Evolutionary conservation across 2,113 vertebrate genomes (phyloP), one percentile per base, ranked within the genome.

Genomic region (Otocyon megalotis): DNA sequence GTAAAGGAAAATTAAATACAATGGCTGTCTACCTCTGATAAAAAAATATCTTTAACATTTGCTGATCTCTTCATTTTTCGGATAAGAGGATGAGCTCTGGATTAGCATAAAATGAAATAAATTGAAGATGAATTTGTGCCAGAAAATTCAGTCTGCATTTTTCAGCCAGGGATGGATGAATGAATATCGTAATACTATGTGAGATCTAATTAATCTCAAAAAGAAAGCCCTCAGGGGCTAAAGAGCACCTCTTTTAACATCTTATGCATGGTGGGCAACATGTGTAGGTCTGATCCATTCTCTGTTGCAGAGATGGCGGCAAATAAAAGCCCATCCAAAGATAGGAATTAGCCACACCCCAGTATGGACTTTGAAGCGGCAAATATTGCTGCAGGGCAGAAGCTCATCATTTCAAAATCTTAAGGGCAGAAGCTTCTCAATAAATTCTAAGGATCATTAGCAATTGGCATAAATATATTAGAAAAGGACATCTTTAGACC

Each of bases 1-100:
- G 2, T 96, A 97, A 98, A 58, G 65, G 76, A 98, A 98, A 98
- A 96, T 69, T 87, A 67, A 98, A 88, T 91, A 69, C 8, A 94
- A 86, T 95, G n/a, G 77, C 54, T 94, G 50, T 90, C 97, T 74
- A 58, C 26, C 80, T 96, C 56, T 96, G 84, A 95, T 94, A 85
- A 89, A 96, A 96, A 95, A 95, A 83, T 85, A 90, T 83, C 54
- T 72, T 0, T 96, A 3, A 32, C 17, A 50, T 96, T 98, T 98
- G 97, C 92, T 98, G 37, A 92, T 94, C 19, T 89, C 37, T 97
- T 97, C 0, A 0, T 95, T 96, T 97, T 91, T 90, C 76, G 26
- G 17, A 0, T 92, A 91, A 89, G n/a, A 97, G 35, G 26, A 93
- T 94, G 58, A 97, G 14, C 13, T 96, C 74, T 24, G 88, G 65